Percentiles rank a stretch among this genome's conserved stretches.
These are phyloP conservation scores for Percina caprodes DNA, from an alignment of 2,113 vertebrate genomes.

Conservation along the genomic window DNA sequence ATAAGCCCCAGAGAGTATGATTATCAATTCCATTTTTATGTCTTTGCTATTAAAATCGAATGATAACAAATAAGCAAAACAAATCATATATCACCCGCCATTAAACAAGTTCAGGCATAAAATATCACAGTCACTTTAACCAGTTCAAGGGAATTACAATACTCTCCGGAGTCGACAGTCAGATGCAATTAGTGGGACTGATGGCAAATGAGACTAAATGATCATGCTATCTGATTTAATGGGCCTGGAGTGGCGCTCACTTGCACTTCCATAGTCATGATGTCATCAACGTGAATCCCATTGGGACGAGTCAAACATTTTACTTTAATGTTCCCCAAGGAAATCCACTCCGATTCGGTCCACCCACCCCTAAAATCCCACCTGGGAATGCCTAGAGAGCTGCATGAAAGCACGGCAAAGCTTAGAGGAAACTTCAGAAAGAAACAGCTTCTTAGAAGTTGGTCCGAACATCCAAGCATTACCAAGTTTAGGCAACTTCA, in stretches of 20 bases:
- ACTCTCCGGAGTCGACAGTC: slow-evolving; percentile 77
- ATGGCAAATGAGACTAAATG: slow-evolving; percentile 83
- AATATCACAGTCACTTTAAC: slow-evolving; percentile 79
- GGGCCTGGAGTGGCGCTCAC: slow-evolving; percentile 58
- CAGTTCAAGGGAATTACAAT: slow-evolving; percentile 77
- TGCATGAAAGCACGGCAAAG: slow-evolving; percentile 44
- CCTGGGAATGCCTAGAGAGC: slow-evolving; percentile 65
- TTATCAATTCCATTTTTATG: neutral
- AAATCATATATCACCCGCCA: slow-evolving; percentile 66
- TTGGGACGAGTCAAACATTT: slow-evolving; percentile 68
- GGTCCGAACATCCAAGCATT: slow-evolving; percentile 35
- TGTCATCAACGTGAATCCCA: slow-evolving; percentile 70
- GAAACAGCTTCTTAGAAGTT: slow-evolving; percentile 58
- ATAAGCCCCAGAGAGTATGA: slow-evolving; percentile 10
- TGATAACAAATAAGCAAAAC: slow-evolving; percentile 53
- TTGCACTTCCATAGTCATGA: slow-evolving; percentile 55
- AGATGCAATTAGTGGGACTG: slow-evolving; percentile 81
- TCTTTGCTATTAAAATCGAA: slow-evolving; percentile 26
- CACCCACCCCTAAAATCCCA: slow-evolving; percentile 60
- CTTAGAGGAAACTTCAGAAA: slow-evolving; percentile 58
- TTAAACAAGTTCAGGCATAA: slow-evolving; percentile 71
- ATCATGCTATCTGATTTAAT: slow-evolving; percentile 81
- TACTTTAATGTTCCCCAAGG: slow-evolving; percentile 68
- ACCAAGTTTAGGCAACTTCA: slow-evolving; percentile 47
- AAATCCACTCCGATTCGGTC: slow-evolving; percentile 70